Conservation (phyloP, 2,113 vertebrate species). For the Varanus salvator region DNA sequence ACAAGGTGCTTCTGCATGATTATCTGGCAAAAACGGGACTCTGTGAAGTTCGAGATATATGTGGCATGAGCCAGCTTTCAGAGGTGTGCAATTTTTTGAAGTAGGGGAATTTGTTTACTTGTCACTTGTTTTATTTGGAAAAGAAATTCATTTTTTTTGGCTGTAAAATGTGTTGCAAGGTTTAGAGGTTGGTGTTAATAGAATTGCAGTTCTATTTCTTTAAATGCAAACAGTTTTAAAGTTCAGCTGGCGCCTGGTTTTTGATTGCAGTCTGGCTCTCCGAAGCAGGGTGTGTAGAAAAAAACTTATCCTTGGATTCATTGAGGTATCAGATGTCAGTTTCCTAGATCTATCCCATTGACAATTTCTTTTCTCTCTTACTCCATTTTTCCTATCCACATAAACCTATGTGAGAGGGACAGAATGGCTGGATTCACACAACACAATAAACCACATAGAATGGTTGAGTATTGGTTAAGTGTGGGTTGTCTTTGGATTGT, state of each 20-base stretch:
- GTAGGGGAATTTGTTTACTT: background rate
- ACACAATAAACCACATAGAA: too few species aligned
- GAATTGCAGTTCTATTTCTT: slow-evolving; percentile 11
- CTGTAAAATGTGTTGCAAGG: background rate
- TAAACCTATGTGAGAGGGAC: background rate
- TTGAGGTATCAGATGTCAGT: background rate
- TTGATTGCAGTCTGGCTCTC: background rate
- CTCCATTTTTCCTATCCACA: background rate
- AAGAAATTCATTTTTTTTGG: background rate
- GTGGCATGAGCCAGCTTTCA: background rate
- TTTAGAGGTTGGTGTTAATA: background rate
- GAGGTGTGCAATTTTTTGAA: slow-evolving; percentile 8
- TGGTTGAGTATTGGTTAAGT: too few species aligned
- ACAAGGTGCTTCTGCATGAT: background rate
- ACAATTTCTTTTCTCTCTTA: background rate
- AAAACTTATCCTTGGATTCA: background rate
- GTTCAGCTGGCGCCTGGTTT: background rate
- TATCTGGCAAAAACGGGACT: background rate
- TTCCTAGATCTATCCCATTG: background rate
- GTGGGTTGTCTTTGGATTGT: too few species aligned
- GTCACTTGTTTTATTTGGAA: background rate
- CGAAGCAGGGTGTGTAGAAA: background rate
- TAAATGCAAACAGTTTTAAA: slow-evolving; percentile 3
- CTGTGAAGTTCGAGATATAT: background rate
- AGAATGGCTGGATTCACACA: background rate